Evolutionary conservation across 2,113 vertebrate species (phyloP).

Genomic region (Orycteropus afer): DNA sequence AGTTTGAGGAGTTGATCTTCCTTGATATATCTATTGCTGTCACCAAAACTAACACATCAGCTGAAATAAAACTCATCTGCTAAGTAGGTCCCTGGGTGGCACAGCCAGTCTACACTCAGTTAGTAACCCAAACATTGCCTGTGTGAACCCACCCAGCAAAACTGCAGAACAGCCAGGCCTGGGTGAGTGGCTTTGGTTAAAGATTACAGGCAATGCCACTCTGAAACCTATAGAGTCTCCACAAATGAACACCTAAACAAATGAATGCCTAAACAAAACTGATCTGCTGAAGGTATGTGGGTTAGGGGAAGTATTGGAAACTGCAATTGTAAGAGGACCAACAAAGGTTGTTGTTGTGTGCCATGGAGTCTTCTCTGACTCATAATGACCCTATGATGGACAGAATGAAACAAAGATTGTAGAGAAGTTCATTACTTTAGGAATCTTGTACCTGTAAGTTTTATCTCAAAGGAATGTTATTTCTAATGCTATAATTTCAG

Average conservation of each 20-base stretch:
- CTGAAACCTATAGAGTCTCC: too few relatives aligned
- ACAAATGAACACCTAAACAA: too few relatives aligned
- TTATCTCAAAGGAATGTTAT: not conserved
- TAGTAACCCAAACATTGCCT: too few relatives aligned
- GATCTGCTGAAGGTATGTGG: not conserved
- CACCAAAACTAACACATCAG: not conserved
- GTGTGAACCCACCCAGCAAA: too few relatives aligned
- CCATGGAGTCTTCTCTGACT: too few relatives aligned
- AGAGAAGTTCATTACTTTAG: not conserved
- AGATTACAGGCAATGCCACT: too few relatives aligned
- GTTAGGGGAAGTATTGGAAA: not conserved
- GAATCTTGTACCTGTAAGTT: not conserved
- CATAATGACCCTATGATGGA: too few relatives aligned
- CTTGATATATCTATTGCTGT: not conserved
- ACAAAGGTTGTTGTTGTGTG: too few relatives aligned
- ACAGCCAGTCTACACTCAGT: too few relatives aligned
- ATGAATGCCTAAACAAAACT: not conserved
- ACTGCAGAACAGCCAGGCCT: too few relatives aligned
- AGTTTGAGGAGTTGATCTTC: not conserved
- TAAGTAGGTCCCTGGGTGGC: too few relatives aligned
- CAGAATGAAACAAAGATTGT: not conserved
- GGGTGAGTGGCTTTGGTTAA: too few relatives aligned
- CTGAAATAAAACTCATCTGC: not conserved
- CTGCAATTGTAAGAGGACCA: not conserved
- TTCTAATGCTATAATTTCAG: conserved; percentile 8